Base-by-base conservation (phyloP, 2,797 vertebrate genomes). In the Melanitta fusca region DNA sequence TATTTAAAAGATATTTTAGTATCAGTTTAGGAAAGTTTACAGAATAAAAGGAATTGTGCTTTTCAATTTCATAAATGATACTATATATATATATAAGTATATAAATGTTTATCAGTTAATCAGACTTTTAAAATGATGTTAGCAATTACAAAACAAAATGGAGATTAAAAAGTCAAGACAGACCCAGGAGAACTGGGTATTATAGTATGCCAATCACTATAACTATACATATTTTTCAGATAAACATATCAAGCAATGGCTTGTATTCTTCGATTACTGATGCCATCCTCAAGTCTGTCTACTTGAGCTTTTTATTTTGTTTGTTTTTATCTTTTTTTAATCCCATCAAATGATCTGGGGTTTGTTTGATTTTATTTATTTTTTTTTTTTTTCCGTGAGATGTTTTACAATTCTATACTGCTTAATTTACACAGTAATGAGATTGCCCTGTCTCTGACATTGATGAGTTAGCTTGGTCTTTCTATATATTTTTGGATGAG, bases 361-460 rank as follows among this genome's bases (percentile, higher is more conserved):
- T 54, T 88, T 87, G 85, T 89, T 86, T 77, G 36, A 85, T 60
- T 81, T 30, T 56, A 43, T 89, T 80, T 85, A 57, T 81, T 28
- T 51, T 80, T 80, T 88, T 68, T 20, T 30, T 51, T 89, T 80
- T 85, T 61, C 72, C 73, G 39, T 49, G 78, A 77, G 68, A 71
- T 89, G 17, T 58, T 94, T 81, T 68, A 80, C 85, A 91, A 85
- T 86, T 51, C 47, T 82, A 2, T 84, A 64, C 25, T 90, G 24
- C 25, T 95, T 93, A 86, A 80, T 95, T 91, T 91, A 71, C 74
- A 65, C 72, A 74, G 78, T 84, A 96, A 91, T 95, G 80, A 93
- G 74, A 34, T 87, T 95, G 89, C 88, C 93, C 91, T 85, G 74
- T 71, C 83, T 91, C 89, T 95, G 93, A 95, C 91, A 74, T 95